Evolutionary conservation across 2,113 vertebrate species (phyloP).

Genomic region (Phrynosoma blainvillii): DNA sequence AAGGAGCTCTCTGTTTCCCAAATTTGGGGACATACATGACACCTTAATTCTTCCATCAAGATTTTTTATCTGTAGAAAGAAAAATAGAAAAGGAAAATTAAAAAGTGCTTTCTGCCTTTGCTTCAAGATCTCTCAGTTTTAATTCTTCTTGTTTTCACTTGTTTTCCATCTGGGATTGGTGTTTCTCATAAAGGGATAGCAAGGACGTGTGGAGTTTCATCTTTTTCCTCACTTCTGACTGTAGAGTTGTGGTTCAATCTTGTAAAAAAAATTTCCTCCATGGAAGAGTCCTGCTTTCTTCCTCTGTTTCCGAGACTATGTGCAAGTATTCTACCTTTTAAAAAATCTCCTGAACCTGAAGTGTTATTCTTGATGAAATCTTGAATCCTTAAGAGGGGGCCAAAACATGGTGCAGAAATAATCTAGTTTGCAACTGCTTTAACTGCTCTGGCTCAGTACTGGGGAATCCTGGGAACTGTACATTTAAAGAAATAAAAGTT

Average conservation of each 20-base stretch:
- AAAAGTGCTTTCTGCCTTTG: too few species aligned
- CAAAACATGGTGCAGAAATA: too few species aligned
- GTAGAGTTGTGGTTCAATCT: not conserved
- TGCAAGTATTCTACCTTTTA: too few species aligned
- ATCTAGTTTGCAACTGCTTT: too few species aligned
- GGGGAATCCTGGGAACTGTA: too few species aligned
- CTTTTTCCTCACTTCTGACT: not conserved
- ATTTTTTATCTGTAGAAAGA: not conserved
- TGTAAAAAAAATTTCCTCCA: conserved; percentile 26
- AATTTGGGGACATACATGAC: not conserved
- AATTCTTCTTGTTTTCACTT: conserved; percentile 9
- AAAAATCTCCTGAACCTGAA: not conserved
- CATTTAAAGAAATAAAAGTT: too few species aligned
- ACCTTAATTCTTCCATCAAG: not conserved
- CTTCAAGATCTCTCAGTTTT: not conserved
- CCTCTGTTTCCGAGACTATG: not conserved
- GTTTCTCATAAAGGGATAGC: conserved; percentile 11
- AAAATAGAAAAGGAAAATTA: not conserved
- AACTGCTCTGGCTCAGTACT: too few species aligned
- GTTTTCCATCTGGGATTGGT: conserved; percentile 3
- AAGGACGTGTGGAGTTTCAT: conserved; percentile 1
- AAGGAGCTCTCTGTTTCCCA: not conserved
- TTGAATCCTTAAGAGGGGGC: too few species aligned
- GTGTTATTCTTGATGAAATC: not conserved
- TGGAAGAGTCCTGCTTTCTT: conserved; percentile 5